Evolutionary conservation across 1,140 invertebrate genomes (phyloP).

Genomic region (Caerostris darwini): DNA sequence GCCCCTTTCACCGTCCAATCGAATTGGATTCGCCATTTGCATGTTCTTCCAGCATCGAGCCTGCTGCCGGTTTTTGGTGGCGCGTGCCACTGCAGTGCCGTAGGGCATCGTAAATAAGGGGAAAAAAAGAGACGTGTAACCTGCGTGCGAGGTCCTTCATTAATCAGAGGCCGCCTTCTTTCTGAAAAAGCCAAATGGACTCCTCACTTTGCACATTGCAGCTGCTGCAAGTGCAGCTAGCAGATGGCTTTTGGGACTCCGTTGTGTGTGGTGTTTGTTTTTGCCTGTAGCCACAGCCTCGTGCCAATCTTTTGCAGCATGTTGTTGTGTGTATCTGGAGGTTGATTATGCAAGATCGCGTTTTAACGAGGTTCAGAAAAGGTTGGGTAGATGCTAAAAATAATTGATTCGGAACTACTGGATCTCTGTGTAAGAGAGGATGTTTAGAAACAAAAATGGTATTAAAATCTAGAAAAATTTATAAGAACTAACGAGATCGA

Average conservation of each 20-base stretch:
- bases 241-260: conserved; percentile 10
- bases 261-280: conserved; percentile 31
- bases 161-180: conserved; percentile 21
- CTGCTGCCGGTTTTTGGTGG: not conserved
- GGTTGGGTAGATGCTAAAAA: too few species aligned
- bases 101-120: conserved; percentile 39
- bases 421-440: too few species aligned
- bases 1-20: not conserved
- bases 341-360: not conserved
- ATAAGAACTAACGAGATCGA: too few species aligned
- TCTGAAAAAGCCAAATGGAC: conserved; percentile 30
- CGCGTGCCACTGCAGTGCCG: conserved; percentile 33
- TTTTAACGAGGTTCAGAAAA: not conserved
- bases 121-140: not conserved
- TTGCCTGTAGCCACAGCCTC: not conserved
- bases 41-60: not conserved
- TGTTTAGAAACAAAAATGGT: too few species aligned
- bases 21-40: conserved; percentile 1
- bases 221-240: conserved; percentile 32
- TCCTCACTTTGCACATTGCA: conserved; percentile 51
- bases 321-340: not conserved
- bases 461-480: too few species aligned
- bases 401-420: too few species aligned
- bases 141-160: conserved; percentile 50
- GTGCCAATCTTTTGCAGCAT: not conserved